phyloP scores from a whole-genome alignment of 2,888 invertebrate genomes.

The Liodrosophila aerea region DNA sequence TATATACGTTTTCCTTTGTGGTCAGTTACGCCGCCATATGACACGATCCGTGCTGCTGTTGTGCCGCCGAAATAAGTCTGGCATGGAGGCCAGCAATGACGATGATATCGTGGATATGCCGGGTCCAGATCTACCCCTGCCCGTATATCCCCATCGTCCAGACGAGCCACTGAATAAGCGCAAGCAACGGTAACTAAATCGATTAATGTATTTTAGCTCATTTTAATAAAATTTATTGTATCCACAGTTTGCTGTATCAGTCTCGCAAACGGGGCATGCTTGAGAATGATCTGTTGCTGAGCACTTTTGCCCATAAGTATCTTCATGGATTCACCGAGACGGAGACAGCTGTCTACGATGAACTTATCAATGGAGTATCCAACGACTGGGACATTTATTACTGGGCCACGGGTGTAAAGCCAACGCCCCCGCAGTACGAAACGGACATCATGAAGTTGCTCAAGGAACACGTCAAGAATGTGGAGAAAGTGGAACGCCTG shows the following conservation, averaged over 20 bases:
- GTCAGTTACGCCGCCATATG: conserved; percentile 47
- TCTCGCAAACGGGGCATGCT: conserved; percentile 98
- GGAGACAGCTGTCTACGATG: conserved; percentile 91
- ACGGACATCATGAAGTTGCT: conserved; percentile 93
- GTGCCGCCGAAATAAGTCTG: conserved; percentile 17
- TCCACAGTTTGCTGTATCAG: conserved; percentile 92
- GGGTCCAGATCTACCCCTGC: conserved; percentile 83
- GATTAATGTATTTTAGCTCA: too few relatives aligned
- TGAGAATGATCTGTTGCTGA: conserved; percentile 95
- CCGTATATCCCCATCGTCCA: conserved; percentile 85
- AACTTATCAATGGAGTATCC: conserved; percentile 93
- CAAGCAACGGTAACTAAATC: conserved; percentile 85
- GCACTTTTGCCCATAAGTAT: conserved; percentile 94
- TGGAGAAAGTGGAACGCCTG: conserved; percentile 81
- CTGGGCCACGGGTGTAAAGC: conserved; percentile 93
- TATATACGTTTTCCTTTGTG: neutral
- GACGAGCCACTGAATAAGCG: conserved; percentile 86
- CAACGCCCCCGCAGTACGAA: conserved; percentile 93
- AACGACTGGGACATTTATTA: conserved; percentile 99
- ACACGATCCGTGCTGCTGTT: conserved; percentile 29
- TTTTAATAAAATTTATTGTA: too few relatives aligned
- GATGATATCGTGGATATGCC: conserved; percentile 69
- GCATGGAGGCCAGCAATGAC: conserved; percentile 6
- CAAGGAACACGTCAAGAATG: conserved; percentile 91
- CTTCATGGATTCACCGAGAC: conserved; percentile 87